Evolutionary conservation across 2,888 invertebrate species (phyloP), one percentile per base, ranked within the genome.

Genomic region (Clitarchus hookeri): DNA sequence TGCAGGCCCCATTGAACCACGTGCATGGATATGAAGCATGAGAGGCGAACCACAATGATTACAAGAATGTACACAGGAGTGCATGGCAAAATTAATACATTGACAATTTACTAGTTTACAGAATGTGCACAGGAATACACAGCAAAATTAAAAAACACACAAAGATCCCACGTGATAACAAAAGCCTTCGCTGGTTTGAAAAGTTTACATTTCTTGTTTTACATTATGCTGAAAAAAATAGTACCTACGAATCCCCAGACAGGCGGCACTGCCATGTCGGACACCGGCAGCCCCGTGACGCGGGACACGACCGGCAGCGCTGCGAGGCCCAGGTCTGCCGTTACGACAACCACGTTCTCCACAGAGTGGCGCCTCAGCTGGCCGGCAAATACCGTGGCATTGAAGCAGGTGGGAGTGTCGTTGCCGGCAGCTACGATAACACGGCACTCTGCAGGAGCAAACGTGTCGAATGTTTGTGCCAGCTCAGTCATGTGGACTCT

Each of bases 391-490:
- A 82, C 82, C 0, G 82, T 36, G 27, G 82, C 82, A n/a, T 82
- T 82, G 82, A 82, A 82, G 44, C 82, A 82, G 36, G 82, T 82
- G 12, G 82, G 82, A 4, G 82, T 82, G 82, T 12, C 82, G 82
- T 82, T 82, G 27, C 82, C 13, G 36, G 82, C 11, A 19, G 82
- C 82, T 23, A 82, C 36, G 82, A 82, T 23, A 8, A 82, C 82
- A 11, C 82, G 82, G 36, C 82, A 82, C 19, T 36, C 19, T 0
- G 82, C 82, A 13, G 82, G 82, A 27, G 82, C 82, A n/a, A 12
- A 23, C 82, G 9, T 26, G 82, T 82, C 82, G 23, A 82, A 82
- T n/a, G 12, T n/a, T 3, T 13, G 82, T 13, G 36, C 82, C 82
- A 82, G 82, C 82, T 82, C 27, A 2, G 36, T 23, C 82, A 36